Evolutionary conservation across 2,888 invertebrate genomes (phyloP).

Genomic region (Cantharis rustica): DNA sequence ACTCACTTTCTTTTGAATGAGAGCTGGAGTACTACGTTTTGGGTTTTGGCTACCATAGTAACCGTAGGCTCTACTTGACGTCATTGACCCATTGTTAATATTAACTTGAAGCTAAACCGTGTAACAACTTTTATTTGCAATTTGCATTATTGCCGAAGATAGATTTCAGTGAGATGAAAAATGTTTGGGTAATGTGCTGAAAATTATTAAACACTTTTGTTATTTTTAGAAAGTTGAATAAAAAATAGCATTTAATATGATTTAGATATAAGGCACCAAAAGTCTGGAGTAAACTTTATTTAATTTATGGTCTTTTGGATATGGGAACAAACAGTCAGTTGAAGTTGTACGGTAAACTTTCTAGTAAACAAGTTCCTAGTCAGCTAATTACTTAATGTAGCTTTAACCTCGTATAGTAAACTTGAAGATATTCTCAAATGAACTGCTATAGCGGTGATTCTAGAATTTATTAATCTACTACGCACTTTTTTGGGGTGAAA

Average conservation of each 20-base stretch:
- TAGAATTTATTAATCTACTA: neutral
- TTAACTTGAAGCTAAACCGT: slow-evolving; percentile 21
- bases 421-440: neutral
- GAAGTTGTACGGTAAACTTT: neutral
- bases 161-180: neutral
- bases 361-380: neutral
- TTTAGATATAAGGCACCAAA: neutral
- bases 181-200: neutral
- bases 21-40: slow-evolving; percentile 34
- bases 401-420: neutral
- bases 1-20: slow-evolving; percentile 35
- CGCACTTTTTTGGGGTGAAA: neutral
- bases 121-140: slow-evolving; percentile 16
- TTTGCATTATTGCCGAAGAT: neutral
- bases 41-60: slow-evolving; percentile 32
- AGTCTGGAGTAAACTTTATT: neutral
- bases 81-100: slow-evolving; percentile 33
- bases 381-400: neutral
- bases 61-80: slow-evolving; percentile 26
- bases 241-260: neutral
- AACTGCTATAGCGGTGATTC: neutral
- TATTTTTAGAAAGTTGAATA: neutral
- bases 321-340: neutral
- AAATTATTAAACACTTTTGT: neutral
- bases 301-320: neutral